Evolutionary conservation across 1,140 invertebrate species (phyloP), one percentile per base, ranked within the genome.

Genomic region (Papilio xuthus): DNA sequence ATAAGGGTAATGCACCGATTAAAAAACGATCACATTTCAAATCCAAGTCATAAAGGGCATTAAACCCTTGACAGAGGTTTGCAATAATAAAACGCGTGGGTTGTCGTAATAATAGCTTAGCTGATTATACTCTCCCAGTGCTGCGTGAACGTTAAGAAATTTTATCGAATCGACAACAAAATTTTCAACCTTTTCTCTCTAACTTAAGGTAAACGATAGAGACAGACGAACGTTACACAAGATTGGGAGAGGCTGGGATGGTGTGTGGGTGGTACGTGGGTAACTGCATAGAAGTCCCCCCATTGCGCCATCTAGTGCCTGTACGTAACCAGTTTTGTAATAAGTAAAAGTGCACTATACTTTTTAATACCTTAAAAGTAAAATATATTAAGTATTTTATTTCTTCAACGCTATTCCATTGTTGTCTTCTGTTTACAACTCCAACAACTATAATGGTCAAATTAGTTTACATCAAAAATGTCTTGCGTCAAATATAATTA

Each of bases 101-200:
- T 88, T 83, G 88, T 85, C 82, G 85, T 81, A 83, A 86, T 88
- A 90, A 89, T 86, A 89, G 84, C 82, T 80, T 83, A 87, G 84
- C 88, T 84, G 86, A 86, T 85, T 85, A 89, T 87, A 85, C 87
- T 86, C 81, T 85, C 81, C 82, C 86, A 79, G 77, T 78, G 82
- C 82, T 78, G 77, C 78, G 77, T 81, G 79, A 79, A 82, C 73
- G 81, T 81, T 78, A 47, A 63, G 77, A 80, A 78, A 82, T 78
- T 81, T 79, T 71, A 80, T 75, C 79, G 78, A 81, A 82, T 81
- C 71, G 44, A 70, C 28, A 79, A 73, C 74, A 63, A 76, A 76
- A 76, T 32, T 76, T 73, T 50, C 74, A 76, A 63, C 74, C 56
- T 41, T 82, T 77, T 77, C 79, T 80, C 67, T 83, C 80, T 47